Evolutionary conservation across 2,888 invertebrate genomes (phyloP).

Genomic region (Mimas tiliae): DNA sequence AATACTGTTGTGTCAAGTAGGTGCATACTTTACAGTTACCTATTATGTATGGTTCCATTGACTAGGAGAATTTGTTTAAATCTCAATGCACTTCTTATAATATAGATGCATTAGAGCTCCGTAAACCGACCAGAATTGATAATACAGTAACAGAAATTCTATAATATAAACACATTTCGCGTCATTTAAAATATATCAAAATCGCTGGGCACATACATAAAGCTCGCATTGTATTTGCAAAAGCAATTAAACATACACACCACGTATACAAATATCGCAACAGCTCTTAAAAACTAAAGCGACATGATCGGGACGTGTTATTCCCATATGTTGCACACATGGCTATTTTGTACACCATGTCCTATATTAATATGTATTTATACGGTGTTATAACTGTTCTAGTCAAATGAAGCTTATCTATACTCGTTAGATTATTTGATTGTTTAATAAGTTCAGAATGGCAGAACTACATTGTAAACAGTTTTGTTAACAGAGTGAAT

Average conservation of each 20-base stretch:
- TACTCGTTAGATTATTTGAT: too few species aligned
- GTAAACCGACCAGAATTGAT: too few species aligned
- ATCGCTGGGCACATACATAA: neutral
- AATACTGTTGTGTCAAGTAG: neutral
- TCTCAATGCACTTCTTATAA: too few species aligned
- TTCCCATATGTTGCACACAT: constrained; percentile 17
- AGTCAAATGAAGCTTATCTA: too few species aligned
- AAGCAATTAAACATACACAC: constrained; percentile 14
- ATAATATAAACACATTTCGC: neutral
- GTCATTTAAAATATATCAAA: neutral
- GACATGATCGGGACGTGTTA: neutral
- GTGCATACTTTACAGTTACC: neutral
- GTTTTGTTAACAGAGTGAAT: too few species aligned
- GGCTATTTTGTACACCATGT: neutral
- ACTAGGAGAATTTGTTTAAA: too few species aligned
- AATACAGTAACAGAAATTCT: neutral
- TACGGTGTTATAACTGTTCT: neutral
- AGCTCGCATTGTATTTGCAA: neutral
- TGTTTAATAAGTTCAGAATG: too few species aligned
- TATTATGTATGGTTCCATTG: neutral
- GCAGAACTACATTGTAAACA: too few species aligned
- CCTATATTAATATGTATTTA: neutral
- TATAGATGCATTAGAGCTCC: too few species aligned
- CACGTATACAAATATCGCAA: constrained; percentile 13
- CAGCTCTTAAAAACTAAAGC: constrained; percentile 19